A percentile compares a stretch with the other conserved stretches of the same genome.
Conservation (phyloP, 2,888 invertebrate species). For the Macaria notata region DNA sequence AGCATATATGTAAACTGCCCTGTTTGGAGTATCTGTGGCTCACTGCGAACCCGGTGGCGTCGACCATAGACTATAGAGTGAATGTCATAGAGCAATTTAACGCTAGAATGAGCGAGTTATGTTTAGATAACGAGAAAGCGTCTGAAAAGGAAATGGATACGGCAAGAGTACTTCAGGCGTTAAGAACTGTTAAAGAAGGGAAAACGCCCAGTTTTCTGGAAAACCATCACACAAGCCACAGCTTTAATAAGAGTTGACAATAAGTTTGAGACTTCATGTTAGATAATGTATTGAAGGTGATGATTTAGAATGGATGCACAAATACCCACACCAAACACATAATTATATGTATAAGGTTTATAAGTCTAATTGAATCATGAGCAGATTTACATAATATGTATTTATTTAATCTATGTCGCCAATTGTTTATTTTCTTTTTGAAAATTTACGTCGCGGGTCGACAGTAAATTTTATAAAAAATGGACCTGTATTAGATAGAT, state of each 20-base stretch:
- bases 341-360: too few relatives aligned
- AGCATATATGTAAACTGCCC: slow-evolving; percentile 90
- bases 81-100: slow-evolving; percentile 95
- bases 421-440: too few relatives aligned
- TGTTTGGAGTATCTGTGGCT: slow-evolving; percentile 93
- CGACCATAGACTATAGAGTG: slow-evolving; percentile 93
- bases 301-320: too few relatives aligned
- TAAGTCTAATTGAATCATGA: too few relatives aligned
- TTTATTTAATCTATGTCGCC: too few relatives aligned
- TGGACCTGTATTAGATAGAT: too few relatives aligned
- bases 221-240: slow-evolving; percentile 74
- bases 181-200: slow-evolving; percentile 89
- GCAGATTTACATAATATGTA: too few relatives aligned
- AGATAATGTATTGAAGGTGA: not conserved
- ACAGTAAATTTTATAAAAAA: too few relatives aligned
- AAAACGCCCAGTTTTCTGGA: slow-evolving; percentile 82
- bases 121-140: slow-evolving; percentile 93
- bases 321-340: too few relatives aligned
- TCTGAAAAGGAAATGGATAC: slow-evolving; percentile 95
- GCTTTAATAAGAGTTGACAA: slow-evolving; percentile 73
- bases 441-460: too few relatives aligned
- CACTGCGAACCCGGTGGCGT: slow-evolving; percentile 94
- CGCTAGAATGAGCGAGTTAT: slow-evolving; percentile 90
- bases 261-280: slow-evolving; percentile 24
- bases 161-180: slow-evolving; percentile 93